A percentile compares a stretch with the other conserved stretches of the same genome.
phyloP scores from a whole-genome alignment of 2,113 vertebrate species.

The Seriola quinqueradiata region DNA sequence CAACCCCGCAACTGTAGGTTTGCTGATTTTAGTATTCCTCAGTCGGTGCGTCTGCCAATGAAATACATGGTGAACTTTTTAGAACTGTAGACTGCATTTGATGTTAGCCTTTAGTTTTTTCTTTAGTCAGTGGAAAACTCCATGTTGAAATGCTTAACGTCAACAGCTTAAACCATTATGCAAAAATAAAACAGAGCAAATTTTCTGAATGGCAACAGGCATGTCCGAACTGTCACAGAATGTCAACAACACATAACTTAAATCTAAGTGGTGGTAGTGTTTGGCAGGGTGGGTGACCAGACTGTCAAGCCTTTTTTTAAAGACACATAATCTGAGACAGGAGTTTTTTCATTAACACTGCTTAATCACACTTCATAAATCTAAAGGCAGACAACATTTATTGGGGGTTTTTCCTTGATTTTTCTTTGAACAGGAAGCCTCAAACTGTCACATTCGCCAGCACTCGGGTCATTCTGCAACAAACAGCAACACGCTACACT shows the following conservation, averaged over 20 bases:
- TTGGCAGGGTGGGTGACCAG: neutral
- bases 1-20: conserved; percentile 20
- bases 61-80: conserved; percentile 4
- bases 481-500: conserved; percentile 23
- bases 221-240: neutral
- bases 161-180: neutral
- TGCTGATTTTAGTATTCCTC: neutral
- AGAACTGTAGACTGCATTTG: neutral
- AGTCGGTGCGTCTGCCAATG: neutral
- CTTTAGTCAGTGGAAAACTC: conserved; percentile 8
- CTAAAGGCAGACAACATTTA: conserved; percentile 13
- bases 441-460: conserved; percentile 4
- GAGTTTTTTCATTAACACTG: conserved; percentile 25
- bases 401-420: conserved; percentile 14
- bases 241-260: neutral
- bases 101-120: conserved; percentile 3
- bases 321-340: conserved; percentile 19
- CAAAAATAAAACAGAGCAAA: neutral
- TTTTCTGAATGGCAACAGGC: neutral
- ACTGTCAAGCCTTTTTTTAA: conserved; percentile 27
- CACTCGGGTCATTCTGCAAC: conserved; percentile 30
- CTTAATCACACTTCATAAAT: conserved; percentile 39
- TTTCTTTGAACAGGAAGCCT: conserved; percentile 21
- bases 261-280: neutral
- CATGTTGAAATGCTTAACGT: neutral